These are phyloP conservation scores for Crotophaga sulcirostris DNA, from an alignment of 2,113 vertebrate genomes.

Conservation along the genomic window DNA sequence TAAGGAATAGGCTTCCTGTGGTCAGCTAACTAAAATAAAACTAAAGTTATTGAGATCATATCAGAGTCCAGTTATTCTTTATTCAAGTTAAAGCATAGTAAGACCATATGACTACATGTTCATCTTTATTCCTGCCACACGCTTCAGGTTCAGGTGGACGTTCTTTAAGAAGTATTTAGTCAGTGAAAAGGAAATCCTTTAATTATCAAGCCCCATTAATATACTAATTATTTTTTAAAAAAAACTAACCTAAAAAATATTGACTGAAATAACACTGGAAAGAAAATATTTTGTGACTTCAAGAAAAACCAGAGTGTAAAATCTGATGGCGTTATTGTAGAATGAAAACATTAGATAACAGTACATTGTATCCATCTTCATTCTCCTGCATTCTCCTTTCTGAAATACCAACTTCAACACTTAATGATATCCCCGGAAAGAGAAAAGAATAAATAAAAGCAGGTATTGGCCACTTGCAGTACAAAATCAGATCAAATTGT, in stretches of 20 bases:
- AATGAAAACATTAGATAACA: neutral
- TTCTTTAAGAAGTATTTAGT: neutral
- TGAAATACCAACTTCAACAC: neutral
- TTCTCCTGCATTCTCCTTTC: neutral
- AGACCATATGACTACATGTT: neutral
- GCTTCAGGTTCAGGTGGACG: neutral
- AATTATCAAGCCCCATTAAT: neutral
- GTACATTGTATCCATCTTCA: too few relatives aligned
- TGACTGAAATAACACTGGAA: neutral
- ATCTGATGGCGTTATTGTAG: neutral
- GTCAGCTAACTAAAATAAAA: constrained; percentile 8
- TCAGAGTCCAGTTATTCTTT: neutral
- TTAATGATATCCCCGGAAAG: neutral
- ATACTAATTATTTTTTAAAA: neutral
- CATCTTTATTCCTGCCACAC: neutral
- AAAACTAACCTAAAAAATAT: neutral
- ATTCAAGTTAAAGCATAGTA: neutral
- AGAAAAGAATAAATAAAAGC: neutral
- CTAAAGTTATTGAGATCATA: neutral
- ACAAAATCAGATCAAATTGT: neutral
- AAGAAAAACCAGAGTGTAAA: neutral
- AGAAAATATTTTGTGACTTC: neutral
- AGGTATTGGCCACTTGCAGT: neutral
- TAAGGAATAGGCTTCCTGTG: neutral
- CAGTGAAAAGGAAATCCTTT: neutral